phyloP scores from a whole-genome alignment of 2,797 vertebrate species.

The Acrossocheilus fasciatus region DNA sequence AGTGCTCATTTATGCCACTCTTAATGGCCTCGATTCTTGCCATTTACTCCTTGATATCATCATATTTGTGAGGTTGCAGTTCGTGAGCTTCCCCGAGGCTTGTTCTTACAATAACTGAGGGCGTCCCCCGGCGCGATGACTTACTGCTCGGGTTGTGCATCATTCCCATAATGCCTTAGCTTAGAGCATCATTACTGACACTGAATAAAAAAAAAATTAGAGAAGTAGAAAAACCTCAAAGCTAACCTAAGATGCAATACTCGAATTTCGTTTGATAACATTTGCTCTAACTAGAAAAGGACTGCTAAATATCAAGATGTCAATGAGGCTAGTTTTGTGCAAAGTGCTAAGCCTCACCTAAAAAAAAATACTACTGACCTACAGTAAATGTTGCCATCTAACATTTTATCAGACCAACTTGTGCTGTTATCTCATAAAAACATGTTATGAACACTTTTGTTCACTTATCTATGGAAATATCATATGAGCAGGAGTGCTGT shows the following conservation, averaged over 20 bases:
- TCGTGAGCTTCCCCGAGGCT: slow-evolving; percentile 10
- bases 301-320: background rate
- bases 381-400: background rate
- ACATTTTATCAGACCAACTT: background rate
- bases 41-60: slow-evolving; percentile 49
- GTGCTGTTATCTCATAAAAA: background rate
- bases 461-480: background rate
- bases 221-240: background rate
- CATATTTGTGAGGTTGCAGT: slow-evolving; percentile 38
- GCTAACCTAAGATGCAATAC: background rate
- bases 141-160: slow-evolving; percentile 4
- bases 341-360: background rate
- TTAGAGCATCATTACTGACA: slow-evolving; percentile 41
- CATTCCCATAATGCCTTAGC: slow-evolving; percentile 31
- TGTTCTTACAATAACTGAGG: slow-evolving; percentile 45
- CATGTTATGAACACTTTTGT: background rate
- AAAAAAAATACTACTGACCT: background rate
- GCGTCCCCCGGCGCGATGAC: slow-evolving; percentile 10
- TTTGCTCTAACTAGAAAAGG: background rate
- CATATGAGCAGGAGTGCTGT: background rate
- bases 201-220: background rate
- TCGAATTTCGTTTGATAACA: background rate
- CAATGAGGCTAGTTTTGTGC: background rate
- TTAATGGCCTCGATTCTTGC: slow-evolving; percentile 44
- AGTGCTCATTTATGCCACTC: slow-evolving; percentile 47